These are phyloP conservation scores for Eptesicus fuscus DNA, from an alignment of 2,113 vertebrate genomes.

Conservation along the genomic window DNA sequence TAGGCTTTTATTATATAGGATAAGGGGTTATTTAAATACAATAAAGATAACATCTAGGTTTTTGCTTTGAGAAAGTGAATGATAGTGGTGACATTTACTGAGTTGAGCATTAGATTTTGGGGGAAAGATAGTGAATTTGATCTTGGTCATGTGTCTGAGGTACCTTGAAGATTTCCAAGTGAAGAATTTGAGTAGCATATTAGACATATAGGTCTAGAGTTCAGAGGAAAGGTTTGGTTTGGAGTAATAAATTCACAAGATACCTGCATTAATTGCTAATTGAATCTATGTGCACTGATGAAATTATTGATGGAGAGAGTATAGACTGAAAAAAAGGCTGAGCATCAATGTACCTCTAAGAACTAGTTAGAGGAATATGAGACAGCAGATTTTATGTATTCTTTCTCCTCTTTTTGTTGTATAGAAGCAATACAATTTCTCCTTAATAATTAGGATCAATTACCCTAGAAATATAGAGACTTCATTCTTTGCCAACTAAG, in stretches of 20 bases:
- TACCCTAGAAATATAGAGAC: not conserved
- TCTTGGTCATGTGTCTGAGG: not conserved
- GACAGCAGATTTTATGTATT: not conserved
- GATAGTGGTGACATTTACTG: not conserved
- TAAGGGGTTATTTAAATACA: not conserved
- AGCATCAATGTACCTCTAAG: not conserved
- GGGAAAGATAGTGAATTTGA: not conserved
- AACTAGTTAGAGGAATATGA: not conserved
- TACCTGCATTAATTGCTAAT: not conserved
- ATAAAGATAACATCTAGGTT: not conserved
- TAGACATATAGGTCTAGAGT: not conserved
- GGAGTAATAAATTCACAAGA: not conserved
- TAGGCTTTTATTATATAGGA: too few species aligned
- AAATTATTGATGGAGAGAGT: not conserved
- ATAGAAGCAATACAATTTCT: not conserved
- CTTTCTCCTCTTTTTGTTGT: not conserved
- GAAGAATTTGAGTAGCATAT: not conserved
- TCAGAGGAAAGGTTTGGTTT: not conserved
- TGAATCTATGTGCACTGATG: not conserved
- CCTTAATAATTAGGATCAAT: not conserved
- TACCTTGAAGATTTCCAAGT: not conserved
- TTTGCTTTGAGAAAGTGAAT: not conserved
- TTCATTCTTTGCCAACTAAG: not conserved
- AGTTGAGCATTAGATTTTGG: not conserved
- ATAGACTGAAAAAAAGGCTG: not conserved